Conservation (phyloP, 1,140 invertebrate genomes). For the Limonius californicus region DNA sequence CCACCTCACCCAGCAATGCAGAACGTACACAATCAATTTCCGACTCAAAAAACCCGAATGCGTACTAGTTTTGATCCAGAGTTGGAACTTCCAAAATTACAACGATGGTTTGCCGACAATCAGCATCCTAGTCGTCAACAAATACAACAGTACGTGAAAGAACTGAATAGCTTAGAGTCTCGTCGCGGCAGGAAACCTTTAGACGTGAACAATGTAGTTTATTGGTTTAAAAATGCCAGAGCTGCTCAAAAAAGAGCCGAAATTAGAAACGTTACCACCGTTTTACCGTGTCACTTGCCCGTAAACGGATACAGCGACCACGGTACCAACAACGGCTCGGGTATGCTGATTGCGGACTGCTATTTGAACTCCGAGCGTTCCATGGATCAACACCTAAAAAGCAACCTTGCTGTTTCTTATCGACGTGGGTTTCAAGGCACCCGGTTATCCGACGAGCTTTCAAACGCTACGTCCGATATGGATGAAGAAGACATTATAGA, state of each 20-base stretch:
- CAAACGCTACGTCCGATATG: constrained; percentile 58
- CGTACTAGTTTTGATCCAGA: constrained; percentile 93
- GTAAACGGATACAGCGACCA: constrained; percentile 62
- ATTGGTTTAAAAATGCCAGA: constrained; percentile 98
- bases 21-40: constrained; percentile 68
- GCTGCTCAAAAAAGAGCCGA: constrained; percentile 90
- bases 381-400: constrained; percentile 49
- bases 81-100: constrained; percentile 88
- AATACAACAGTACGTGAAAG: constrained; percentile 92
- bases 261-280: constrained; percentile 56
- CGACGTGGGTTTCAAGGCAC: constrained; percentile 49
- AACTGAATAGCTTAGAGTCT: constrained; percentile 88
- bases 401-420: constrained; percentile 43
- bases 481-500: constrained; percentile 58
- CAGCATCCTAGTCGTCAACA: constrained; percentile 91
- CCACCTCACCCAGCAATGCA: constrained; percentile 65
- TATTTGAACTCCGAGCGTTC: constrained; percentile 51
- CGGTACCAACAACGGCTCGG: constrained; percentile 56
- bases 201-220: constrained; percentile 96
- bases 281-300: constrained; percentile 52
- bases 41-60: constrained; percentile 86
- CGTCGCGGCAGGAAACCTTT: constrained; percentile 86
- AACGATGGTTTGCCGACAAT: constrained; percentile 94
- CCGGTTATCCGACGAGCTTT: constrained; percentile 57
- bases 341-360: constrained; percentile 51